Conservation (phyloP, 2,888 invertebrate genomes). For the Theretra japonica region DNA sequence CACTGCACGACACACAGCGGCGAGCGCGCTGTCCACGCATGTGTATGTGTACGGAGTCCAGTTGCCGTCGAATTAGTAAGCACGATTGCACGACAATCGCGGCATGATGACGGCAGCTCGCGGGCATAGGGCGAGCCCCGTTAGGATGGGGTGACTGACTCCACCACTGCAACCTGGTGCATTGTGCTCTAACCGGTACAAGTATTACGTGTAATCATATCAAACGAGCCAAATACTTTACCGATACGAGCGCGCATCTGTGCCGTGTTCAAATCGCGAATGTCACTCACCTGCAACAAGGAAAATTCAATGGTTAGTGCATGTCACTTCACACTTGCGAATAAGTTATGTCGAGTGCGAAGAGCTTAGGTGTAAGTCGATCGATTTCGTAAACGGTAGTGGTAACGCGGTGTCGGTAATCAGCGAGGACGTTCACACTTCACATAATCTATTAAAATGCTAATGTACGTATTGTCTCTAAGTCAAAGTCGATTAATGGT, state of each 20-base stretch:
- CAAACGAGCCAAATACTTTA: constrained; percentile 66
- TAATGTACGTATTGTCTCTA: constrained; percentile 72
- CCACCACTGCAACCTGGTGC: constrained; percentile 81
- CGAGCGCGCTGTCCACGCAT: background rate
- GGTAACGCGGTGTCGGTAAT: constrained; percentile 45
- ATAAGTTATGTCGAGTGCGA: constrained; percentile 1
- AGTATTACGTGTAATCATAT: constrained; percentile 76
- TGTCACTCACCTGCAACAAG: constrained; percentile 74
- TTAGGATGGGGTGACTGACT: constrained; percentile 83
- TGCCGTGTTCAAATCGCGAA: constrained; percentile 27
- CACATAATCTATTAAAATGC: constrained; percentile 66
- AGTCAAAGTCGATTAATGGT: constrained; percentile 69
- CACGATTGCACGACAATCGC: constrained; percentile 73
- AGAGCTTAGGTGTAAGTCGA: background rate
- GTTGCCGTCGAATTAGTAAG: constrained; percentile 73
- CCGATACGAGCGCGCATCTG: constrained; percentile 51
- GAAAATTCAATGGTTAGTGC: constrained; percentile 31
- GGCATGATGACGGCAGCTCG: constrained; percentile 71
- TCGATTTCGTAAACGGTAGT: constrained; percentile 26
- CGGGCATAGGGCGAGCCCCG: constrained; percentile 80
- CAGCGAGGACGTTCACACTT: constrained; percentile 58
- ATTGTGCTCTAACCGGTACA: constrained; percentile 84
- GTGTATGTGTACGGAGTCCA: constrained; percentile 64
- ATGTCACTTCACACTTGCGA: background rate
- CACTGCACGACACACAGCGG: constrained; percentile 34